Base-by-base conservation (phyloP, 2,113 vertebrate species). In the Microtus ochrogaster region DNA sequence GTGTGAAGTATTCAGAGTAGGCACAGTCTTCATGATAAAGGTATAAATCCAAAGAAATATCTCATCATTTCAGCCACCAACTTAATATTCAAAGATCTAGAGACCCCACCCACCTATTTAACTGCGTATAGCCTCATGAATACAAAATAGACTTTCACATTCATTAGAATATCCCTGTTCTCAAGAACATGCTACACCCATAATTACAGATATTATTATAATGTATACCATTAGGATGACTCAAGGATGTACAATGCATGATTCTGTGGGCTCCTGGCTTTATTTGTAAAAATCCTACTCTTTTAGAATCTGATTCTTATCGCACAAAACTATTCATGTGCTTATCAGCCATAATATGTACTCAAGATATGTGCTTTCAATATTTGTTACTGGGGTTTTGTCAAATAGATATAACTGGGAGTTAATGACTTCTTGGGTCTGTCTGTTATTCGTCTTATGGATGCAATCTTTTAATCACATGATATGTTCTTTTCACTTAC, bases 41-140 rank as follows among this genome's bases (percentile, higher is more conserved):
- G 2, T 9, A 79, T 22, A 24, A 16, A 44, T 0, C 5, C 16
- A n/a, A 68, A 22, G 10, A 70, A 90, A 21, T 33, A 0, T 7
- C 14, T 30, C n/a, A 30, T 88, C 30, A 88, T 13, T 68, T 30
- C 26, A 61, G 70, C 33, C 5, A 22, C 7, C 47, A 84, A 36
- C 13, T 33, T 24, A 9, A 61, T 74, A 30, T 63, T 24, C 7
- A 10, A 47, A 78, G 3, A 28, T 49, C 44, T 58, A 28, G 11
- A n/a, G 7, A 66, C 63, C 11, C 14, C 76, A 16, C 9, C 6
- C 30, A 66, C 52, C 63, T 61, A 33, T 13, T 21, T 12, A 49
- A 4, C 0, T 12, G 28, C 6, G 13, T 65, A 47, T 1, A 55
- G 58, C 44, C 17, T 1, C 1, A 21, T 1, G 13, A 21, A 22